Base-by-base conservation (phyloP, 2,797 vertebrate species). In the Diplodus puntazzo region DNA sequence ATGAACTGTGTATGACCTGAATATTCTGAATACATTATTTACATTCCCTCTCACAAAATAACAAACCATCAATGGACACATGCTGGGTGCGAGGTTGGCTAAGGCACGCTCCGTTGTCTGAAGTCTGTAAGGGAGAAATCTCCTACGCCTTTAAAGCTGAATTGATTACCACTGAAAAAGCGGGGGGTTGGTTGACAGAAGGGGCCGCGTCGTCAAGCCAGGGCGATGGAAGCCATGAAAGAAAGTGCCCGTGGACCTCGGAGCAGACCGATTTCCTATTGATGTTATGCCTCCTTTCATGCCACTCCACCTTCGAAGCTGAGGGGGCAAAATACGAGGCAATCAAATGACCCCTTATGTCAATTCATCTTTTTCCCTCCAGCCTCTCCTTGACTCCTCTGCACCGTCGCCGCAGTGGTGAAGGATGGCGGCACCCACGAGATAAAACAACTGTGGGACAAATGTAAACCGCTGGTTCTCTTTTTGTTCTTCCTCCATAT, bases 81-180 rank as follows among this genome's bases (percentile, higher is more conserved):
- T n/a, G 39, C 64, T 74, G 77, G 46, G 73, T 57, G 63, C 2
- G 34, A 39, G 54, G 76, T 69, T 83, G 79, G 69, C 67, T 52
- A n/a, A 80, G 68, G 73, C 66, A 27, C 50, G 53, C 67, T 80
- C 52, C 48, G 77, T 67, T 77, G 71, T 69, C 73, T 30, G 21
- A 78, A 76, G 81, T 79, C 60, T 89, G 72, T 52, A 61, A 86
- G 84, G 30, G 83, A 79, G 79, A 83, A 73, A 88, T 83, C 80
- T 87, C 78, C 34, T 30, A 9, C 57, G 66, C 85, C 84, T 91
- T 90, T 88, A 84, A 84, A 89, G 90, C 82, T 85, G 89, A 94
- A 95, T 90, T 93, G 91, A 92, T 94, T 92, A 92, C 78, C 88
- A 92, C 87, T 94, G 86, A 90, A 84, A 94, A 93, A n/a, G 89